Base-by-base conservation (phyloP, 2,888 invertebrate genomes). In the Tenthredo distinguenda region DNA sequence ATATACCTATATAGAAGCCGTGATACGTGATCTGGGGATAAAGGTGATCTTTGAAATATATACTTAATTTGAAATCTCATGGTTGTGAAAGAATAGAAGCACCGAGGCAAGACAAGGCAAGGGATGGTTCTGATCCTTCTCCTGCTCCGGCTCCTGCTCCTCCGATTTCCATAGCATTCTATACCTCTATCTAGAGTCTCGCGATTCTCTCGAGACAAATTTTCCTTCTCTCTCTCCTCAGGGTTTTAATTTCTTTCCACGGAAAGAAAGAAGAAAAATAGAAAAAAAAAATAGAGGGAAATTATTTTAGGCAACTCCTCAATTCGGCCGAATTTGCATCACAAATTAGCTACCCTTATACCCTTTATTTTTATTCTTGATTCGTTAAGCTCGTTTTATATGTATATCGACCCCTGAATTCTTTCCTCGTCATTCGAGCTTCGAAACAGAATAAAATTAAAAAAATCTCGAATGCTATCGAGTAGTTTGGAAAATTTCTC, bases 311-410 rank as follows among this genome's bases (percentile, higher is more conserved):
- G 21, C 68, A 68, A 34, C 40, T 82, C 37, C 47, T 82, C 77
- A 68, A 76, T 82, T 58, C 81, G 26, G 6, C 47, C 58, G 84
- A 87, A 91, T 92, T 92, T 91, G 90, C 90, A 91, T 92, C 89
- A 89, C 91, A 91, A 90, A 90, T 90, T 87, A 85, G 62, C 10
- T 26, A n/a, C 10, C 79, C 83, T 85, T 26, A 10, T 34, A 31
- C 15, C 31, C 31, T 34, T 34, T 34, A 68, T 86, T 87, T 34
- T 74, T 88, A 87, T 88, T 88, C 86, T 87, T 88, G 90, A 89
- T 91, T 91, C 91, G 91, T 91, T 91, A 90, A 90, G 89, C 89
- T 87, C 88, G 87, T n/a, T 55, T 55, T 55, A 55, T 55, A 55
- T 55, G 55, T n/a, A 55, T 55, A 55, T 55, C 55, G 55, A n/a